Conservation (phyloP, 2,797 vertebrate species). For the Crocodylus rhombifer region DNA sequence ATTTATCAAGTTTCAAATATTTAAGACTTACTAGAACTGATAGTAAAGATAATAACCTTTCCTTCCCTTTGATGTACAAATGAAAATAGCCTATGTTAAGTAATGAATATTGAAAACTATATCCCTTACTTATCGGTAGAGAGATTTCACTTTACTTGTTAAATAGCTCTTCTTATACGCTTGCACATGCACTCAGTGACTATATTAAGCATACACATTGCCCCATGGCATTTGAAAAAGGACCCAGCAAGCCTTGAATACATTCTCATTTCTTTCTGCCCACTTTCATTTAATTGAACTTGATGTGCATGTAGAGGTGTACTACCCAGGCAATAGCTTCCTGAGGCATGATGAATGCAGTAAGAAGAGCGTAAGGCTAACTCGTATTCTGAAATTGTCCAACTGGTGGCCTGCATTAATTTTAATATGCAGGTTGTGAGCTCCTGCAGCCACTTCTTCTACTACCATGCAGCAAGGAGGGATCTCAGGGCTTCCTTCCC, state of each 20-base stretch:
- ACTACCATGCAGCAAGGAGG: no score
- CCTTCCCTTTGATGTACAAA: constrained; percentile 21
- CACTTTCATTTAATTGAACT: not conserved
- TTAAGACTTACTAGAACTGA: constrained; percentile 31
- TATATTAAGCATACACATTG: not conserved
- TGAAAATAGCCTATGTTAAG: not conserved
- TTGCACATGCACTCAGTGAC: rapidly evolving
- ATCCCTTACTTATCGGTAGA: not conserved
- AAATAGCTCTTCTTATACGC: not conserved
- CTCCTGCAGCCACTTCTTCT: no score
- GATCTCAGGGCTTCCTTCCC: no score
- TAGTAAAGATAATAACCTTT: constrained; percentile 28
- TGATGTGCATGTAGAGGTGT: not conserved
- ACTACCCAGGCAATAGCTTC: not conserved
- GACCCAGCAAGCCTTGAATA: not conserved
- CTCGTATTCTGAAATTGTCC: no score
- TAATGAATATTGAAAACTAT: not conserved
- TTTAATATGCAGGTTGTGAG: no score
- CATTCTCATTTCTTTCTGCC: not conserved
- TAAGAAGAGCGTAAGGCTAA: not conserved
- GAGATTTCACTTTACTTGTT: not conserved
- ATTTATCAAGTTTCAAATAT: constrained; percentile 55
- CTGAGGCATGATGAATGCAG: not conserved
- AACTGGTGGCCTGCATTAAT: no score
- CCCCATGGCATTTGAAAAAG: not conserved